These are phyloP conservation scores for Mesocentrotus franciscanus DNA, from an alignment of 53 echinoderm and acorn worm species.

Conservation along the genomic window DNA sequence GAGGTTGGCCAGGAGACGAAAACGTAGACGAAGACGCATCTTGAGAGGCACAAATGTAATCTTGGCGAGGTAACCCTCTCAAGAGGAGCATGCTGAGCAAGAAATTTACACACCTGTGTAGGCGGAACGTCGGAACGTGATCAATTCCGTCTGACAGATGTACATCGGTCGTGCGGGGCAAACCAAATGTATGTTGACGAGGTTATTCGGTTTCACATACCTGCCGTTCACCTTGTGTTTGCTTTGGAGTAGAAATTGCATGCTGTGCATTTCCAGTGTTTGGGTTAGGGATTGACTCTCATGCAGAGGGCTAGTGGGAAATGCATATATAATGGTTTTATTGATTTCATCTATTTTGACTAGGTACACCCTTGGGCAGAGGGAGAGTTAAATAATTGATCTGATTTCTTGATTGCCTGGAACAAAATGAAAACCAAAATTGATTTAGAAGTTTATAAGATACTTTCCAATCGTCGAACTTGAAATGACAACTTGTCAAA, in stretches of 20 bases:
- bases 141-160: slow-evolving; percentile 3
- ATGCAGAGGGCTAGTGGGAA: background rate
- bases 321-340: background rate
- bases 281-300: slow-evolving; percentile 10
- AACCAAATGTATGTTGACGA: background rate
- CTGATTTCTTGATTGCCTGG: background rate
- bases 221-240: background rate
- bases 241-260: background rate
- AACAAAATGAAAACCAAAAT: background rate
- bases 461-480: background rate
- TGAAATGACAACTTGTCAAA: background rate
- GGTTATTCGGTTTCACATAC: background rate
- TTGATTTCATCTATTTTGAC: background rate
- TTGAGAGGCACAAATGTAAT: background rate
- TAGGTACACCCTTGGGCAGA: background rate
- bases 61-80: background rate
- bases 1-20: background rate
- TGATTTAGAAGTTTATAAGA: background rate
- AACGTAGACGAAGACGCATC: background rate
- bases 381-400: background rate
- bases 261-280: background rate
- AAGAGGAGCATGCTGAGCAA: background rate
- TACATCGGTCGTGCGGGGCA: background rate
- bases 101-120: slow-evolving; percentile 1
- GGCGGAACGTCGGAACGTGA: background rate